phyloP scores from a whole-genome alignment of 2,888 invertebrate genomes.

The Xiphydria camelus region DNA sequence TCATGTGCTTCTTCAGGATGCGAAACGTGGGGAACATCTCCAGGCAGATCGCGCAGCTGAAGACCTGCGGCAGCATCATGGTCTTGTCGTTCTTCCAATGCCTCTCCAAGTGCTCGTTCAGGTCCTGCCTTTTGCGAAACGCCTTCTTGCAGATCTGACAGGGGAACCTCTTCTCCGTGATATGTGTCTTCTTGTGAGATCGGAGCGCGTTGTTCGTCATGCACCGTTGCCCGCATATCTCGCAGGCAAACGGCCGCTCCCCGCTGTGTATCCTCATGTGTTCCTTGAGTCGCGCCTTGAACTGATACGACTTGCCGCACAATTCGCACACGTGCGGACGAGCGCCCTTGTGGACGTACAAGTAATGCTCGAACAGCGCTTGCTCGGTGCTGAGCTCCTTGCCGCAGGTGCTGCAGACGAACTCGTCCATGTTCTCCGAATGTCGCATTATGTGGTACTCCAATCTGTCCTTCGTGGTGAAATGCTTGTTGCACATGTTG shows the following conservation, averaged over 20 bases:
- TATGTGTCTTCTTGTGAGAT: slow-evolving; percentile 14
- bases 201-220: slow-evolving; percentile 15
- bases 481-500: slow-evolving; percentile 15
- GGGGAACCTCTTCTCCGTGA: slow-evolving; percentile 14
- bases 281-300: slow-evolving; percentile 13
- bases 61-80: slow-evolving; percentile 14
- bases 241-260: slow-evolving; percentile 13
- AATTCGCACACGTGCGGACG: slow-evolving; percentile 14
- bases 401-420: slow-evolving; percentile 13
- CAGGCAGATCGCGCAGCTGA: slow-evolving; percentile 9
- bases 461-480: slow-evolving; percentile 12
- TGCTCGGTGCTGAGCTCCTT: slow-evolving; percentile 14
- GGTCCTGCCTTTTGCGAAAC: slow-evolving; percentile 12
- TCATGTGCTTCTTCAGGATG: slow-evolving; percentile 13
- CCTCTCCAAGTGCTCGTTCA: slow-evolving; percentile 15
- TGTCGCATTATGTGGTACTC: slow-evolving; percentile 17
- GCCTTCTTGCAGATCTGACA: slow-evolving; percentile 14
- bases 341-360: slow-evolving; percentile 12
- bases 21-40: slow-evolving; percentile 16
- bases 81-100: slow-evolving; percentile 17
- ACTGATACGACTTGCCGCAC: slow-evolving; percentile 16
- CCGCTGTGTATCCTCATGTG: slow-evolving; percentile 15
- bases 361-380: slow-evolving; percentile 14
- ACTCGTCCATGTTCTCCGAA: slow-evolving; percentile 16
- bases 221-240: slow-evolving; percentile 14